These are phyloP conservation scores for Malaclemys terrapin DNA, from an alignment of 2,113 vertebrate genomes.

Conservation along the genomic window DNA sequence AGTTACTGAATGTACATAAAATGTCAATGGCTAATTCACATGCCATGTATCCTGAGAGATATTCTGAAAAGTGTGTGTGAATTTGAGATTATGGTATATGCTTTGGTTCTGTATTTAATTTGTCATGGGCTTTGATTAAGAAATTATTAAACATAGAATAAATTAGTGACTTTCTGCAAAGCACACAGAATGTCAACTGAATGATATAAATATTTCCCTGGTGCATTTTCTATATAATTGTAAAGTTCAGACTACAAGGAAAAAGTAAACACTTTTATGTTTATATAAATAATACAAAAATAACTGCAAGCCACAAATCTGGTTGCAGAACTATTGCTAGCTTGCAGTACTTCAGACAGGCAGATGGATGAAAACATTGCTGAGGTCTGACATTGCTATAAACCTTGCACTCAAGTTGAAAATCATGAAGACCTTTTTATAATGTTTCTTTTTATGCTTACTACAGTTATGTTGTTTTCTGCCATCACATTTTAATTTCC, in stretches of 20 bases:
- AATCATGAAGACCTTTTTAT: slow-evolving; percentile 17
- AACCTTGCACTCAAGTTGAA: slow-evolving; percentile 23
- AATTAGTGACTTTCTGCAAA: not conserved
- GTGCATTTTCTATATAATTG: not conserved
- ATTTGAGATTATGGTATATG: not conserved
- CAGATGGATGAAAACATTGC: slow-evolving; percentile 51
- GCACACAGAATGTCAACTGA: not conserved
- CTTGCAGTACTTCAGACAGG: slow-evolving; percentile 15
- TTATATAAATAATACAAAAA: not conserved
- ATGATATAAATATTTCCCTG: not conserved
- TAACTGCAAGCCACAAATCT: not conserved
- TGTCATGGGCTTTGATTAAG: not conserved
- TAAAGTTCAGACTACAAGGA: not conserved
- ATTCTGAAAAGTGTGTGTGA: not conserved
- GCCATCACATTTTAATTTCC: not conserved
- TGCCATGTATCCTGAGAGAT: not conserved
- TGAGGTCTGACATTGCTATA: slow-evolving; percentile 44
- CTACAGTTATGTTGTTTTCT: not conserved
- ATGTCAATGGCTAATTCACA: not conserved
- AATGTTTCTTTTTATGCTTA: slow-evolving; percentile 36
- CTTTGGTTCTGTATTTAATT: not conserved
- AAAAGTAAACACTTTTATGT: not conserved
- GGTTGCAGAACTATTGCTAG: not conserved
- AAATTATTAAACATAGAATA: not conserved
- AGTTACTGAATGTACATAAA: not conserved